Conservation (phyloP, 2,797 vertebrate species). For the Odontamblyopus lacepedii region DNA sequence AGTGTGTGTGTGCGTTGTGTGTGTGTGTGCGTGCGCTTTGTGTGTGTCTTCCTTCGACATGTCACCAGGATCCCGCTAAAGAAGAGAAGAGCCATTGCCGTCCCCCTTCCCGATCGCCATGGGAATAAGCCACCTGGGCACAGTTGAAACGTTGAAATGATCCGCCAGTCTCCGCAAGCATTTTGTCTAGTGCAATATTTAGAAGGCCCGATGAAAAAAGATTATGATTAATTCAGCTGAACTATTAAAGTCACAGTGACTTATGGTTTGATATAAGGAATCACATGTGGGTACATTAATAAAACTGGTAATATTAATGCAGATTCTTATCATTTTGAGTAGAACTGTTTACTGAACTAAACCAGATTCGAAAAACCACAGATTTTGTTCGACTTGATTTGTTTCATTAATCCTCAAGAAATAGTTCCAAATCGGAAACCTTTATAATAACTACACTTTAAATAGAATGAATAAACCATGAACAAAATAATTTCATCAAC, state of each 20-base stretch:
- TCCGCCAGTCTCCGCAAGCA: neutral
- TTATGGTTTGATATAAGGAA: neutral
- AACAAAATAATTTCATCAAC: no score
- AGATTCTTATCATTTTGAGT: neutral
- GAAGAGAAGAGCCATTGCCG: conserved; percentile 31
- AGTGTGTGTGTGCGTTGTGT: conserved; percentile 41
- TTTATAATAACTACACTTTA: no score
- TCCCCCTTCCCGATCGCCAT: conserved; percentile 19
- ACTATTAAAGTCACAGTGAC: conserved; percentile 1
- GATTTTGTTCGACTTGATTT: no score
- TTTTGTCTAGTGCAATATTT: conserved; percentile 6
- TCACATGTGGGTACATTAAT: neutral
- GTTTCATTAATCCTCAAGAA: neutral
- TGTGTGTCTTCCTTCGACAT: conserved; percentile 36
- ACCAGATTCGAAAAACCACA: no score
- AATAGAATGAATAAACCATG: no score
- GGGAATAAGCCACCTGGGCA: conserved; percentile 54
- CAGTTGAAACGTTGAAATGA: conserved; percentile 29
- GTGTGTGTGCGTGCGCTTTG: conserved; percentile 25
- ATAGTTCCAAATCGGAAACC: neutral
- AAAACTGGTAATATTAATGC: neutral
- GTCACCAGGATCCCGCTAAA: conserved; percentile 48
- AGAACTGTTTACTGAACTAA: neutral
- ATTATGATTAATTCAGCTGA: neutral
- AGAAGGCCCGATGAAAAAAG: neutral